Conservation (phyloP, 2,113 vertebrate species). For the Percina caprodes region DNA sequence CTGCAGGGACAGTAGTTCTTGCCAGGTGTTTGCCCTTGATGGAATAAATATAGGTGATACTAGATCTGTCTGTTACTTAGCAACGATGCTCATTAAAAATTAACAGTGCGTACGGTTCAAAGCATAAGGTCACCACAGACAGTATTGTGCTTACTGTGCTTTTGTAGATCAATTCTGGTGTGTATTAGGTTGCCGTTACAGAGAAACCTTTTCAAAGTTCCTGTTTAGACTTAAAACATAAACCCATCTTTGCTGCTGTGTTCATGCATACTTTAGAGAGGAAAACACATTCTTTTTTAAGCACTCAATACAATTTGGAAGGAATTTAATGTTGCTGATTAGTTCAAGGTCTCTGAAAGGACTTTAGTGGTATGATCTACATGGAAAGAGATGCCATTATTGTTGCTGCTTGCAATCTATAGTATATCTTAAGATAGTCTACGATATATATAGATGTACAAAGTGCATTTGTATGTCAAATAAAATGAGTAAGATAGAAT, state of each 20-base stretch:
- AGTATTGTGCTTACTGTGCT: slow-evolving; percentile 35
- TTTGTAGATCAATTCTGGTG: slow-evolving; percentile 1
- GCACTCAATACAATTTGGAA: not conserved
- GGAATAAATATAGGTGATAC: slow-evolving; percentile 45
- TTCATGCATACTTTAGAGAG: not conserved
- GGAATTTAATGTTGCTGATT: not conserved
- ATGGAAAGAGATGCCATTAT: not conserved
- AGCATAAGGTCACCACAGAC: slow-evolving; percentile 53
- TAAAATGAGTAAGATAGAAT: not conserved
- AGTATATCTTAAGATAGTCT: not conserved
- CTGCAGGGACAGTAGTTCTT: slow-evolving; percentile 8
- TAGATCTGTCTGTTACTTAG: slow-evolving; percentile 61
- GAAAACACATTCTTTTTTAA: not conserved
- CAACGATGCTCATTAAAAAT: slow-evolving; percentile 76
- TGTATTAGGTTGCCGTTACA: slow-evolving; percentile 12
- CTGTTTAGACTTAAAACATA: not conserved
- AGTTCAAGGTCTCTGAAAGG: not conserved
- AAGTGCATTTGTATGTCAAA: too few relatives aligned
- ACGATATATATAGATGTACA: not conserved
- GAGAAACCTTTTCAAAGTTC: not conserved
- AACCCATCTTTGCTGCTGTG: not conserved
- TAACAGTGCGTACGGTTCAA: slow-evolving; percentile 27
- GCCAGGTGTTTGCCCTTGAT: slow-evolving; percentile 42
- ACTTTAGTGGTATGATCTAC: not conserved
- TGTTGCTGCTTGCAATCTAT: not conserved